phyloP scores from a whole-genome alignment of 53 echinoderm and acorn worm genomes.

The Arbacia lixula region DNA sequence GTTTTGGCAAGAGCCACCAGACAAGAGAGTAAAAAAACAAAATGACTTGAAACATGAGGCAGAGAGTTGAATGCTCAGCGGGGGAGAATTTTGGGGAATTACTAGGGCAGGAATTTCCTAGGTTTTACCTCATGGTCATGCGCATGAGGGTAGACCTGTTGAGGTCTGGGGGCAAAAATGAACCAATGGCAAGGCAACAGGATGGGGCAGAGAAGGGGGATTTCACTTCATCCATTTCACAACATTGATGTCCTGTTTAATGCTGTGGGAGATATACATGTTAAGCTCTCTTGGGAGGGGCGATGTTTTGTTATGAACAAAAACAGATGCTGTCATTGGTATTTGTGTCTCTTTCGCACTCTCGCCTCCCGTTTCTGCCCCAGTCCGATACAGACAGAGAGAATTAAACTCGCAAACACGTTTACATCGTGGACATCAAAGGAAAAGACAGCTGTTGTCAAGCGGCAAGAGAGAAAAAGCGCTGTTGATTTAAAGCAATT shows the following conservation, averaged over 20 bases:
- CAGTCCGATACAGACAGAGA: background rate
- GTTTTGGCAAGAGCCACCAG: too few species aligned
- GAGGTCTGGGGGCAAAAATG: background rate
- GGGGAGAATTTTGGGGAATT: slow-evolving; percentile 43
- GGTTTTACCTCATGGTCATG: background rate
- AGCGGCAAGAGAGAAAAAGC: too few species aligned
- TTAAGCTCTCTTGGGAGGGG: slow-evolving; percentile 12
- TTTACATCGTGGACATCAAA: too few species aligned
- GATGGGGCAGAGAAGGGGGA: background rate
- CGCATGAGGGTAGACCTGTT: background rate
- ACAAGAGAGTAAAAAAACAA: too few species aligned
- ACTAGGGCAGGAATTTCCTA: slow-evolving; percentile 15
- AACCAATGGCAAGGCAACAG: slow-evolving; percentile 24
- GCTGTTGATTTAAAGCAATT: too few species aligned
- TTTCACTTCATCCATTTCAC: background rate
- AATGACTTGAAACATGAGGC: slow-evolving; percentile 36
- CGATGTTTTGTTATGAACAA: background rate
- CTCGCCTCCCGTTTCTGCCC: background rate
- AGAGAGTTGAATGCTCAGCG: slow-evolving; percentile 23
- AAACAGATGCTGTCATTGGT: slow-evolving; percentile 19
- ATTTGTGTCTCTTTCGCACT: too few species aligned
- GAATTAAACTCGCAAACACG: background rate
- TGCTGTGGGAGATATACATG: too few species aligned
- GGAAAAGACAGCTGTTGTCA: too few species aligned
- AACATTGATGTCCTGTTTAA: too few species aligned